Conservation (phyloP, 1,140 invertebrate species). For the Probaryconus sp. region DNA sequence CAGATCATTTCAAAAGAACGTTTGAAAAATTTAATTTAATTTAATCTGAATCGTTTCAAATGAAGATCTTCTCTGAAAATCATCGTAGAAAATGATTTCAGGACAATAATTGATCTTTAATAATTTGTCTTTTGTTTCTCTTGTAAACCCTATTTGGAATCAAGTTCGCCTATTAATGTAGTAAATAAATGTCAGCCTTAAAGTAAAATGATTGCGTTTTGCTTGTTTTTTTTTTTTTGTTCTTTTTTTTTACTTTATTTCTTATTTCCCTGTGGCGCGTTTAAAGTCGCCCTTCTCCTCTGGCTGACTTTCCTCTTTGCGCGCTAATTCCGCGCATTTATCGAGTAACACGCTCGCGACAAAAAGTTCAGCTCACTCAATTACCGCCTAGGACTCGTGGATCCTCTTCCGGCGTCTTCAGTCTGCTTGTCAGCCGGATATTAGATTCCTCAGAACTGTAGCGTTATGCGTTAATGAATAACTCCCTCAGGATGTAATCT, state of each 20-base stretch:
- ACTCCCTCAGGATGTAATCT: conserved; percentile 40
- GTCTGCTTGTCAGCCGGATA: conserved; percentile 47
- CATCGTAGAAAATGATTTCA: no score
- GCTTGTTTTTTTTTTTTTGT: conserved; percentile 13
- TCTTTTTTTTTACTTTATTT: conserved; percentile 28
- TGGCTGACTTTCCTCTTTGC: no score
- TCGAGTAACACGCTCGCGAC: conserved; percentile 28
- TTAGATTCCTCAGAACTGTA: conserved; percentile 58
- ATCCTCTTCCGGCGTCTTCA: conserved; percentile 48
- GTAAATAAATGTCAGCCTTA: conserved; percentile 20
- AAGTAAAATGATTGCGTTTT: conserved; percentile 6
- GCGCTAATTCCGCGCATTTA: conserved; percentile 8
- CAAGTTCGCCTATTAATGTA: no score
- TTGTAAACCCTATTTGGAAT: no score
- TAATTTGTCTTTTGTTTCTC: no score
- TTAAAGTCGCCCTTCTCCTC: conserved; percentile 24
- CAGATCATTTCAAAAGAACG: no score
- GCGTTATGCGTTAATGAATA: conserved; percentile 48
- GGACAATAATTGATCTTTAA: no score
- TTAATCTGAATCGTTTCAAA: no score
- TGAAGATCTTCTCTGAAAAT: no score
- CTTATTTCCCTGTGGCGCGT: conserved; percentile 44
- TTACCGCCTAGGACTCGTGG: conserved; percentile 32
- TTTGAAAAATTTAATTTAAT: no score
- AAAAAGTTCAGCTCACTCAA: conserved; percentile 51